phyloP scores from a whole-genome alignment of 2,113 vertebrate species.

The Speoplatyrhinus poulsoni region DNA sequence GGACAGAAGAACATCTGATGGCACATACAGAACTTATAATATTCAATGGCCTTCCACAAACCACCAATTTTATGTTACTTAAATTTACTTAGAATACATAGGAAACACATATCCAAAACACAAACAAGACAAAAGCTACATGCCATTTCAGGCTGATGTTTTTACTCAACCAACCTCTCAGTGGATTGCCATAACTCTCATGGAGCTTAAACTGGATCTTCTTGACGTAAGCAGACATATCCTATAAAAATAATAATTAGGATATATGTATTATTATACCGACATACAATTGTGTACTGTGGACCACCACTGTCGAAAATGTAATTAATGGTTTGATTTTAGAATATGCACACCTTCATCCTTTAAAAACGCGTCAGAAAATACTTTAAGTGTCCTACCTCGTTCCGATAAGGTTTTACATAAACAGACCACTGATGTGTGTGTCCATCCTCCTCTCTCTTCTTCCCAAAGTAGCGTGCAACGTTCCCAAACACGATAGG shows the following conservation, averaged over 20 bases:
- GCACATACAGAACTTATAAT: too few relatives aligned
- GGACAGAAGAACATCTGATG: conserved; percentile 7
- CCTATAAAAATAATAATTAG: conserved; percentile 70
- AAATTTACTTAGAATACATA: too few relatives aligned
- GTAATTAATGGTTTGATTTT: not conserved
- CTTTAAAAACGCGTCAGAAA: too few relatives aligned
- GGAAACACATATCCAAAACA: not conserved
- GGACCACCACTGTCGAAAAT: not conserved
- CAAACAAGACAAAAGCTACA: not conserved
- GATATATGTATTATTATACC: not conserved
- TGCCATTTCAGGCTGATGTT: not conserved
- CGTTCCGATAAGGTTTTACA: conserved; percentile 95
- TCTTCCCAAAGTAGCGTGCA: conserved; percentile 97
- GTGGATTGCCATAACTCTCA: conserved; percentile 95
- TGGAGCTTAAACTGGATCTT: conserved; percentile 99
- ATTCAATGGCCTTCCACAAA: too few relatives aligned
- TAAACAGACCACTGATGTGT: conserved; percentile 99
- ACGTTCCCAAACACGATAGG: conserved; percentile 97
- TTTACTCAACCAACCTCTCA: conserved; percentile 82
- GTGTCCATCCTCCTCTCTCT: conserved; percentile 95
- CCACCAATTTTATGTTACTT: too few relatives aligned
- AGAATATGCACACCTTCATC: too few relatives aligned
- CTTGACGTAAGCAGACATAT: conserved; percentile 98
- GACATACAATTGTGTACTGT: not conserved
- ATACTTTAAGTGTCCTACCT: conserved; percentile 71